These are phyloP conservation scores for Oceanites oceanicus DNA, from an alignment of 2,113 vertebrate species.

Conservation along the genomic window DNA sequence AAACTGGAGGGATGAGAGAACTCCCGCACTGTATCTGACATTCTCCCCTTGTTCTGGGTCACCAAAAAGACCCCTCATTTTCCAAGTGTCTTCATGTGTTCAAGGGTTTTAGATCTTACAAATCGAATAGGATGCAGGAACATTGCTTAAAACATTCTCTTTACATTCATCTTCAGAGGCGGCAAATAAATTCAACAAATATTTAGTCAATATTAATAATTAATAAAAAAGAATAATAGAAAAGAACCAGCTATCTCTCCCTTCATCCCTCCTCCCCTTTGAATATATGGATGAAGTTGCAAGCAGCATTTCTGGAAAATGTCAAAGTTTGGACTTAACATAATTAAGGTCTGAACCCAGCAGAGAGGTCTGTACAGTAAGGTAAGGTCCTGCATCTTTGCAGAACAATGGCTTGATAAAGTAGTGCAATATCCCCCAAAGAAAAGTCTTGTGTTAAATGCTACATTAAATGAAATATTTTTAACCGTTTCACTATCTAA, in stretches of 20 bases:
- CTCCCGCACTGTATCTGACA: neutral
- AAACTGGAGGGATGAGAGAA: neutral
- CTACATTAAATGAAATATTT: neutral
- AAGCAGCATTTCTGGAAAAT: neutral
- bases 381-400: neutral
- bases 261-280: neutral
- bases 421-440: neutral
- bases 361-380: neutral
- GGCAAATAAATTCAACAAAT: neutral
- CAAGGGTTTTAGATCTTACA: neutral
- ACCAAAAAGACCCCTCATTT: accelerated
- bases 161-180: neutral
- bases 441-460: neutral
- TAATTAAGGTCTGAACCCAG: neutral
- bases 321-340: neutral
- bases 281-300: neutral
- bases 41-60: neutral
- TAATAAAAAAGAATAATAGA: neutral
- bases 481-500: neutral
- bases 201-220: neutral
- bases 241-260: neutral
- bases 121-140: neutral
- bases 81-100: neutral
- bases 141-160: neutral
- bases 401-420: neutral